Evolutionary conservation across 2,797 vertebrate species (phyloP), one percentile per base, ranked within the genome.

Genomic region (Spheniscus humboldti): DNA sequence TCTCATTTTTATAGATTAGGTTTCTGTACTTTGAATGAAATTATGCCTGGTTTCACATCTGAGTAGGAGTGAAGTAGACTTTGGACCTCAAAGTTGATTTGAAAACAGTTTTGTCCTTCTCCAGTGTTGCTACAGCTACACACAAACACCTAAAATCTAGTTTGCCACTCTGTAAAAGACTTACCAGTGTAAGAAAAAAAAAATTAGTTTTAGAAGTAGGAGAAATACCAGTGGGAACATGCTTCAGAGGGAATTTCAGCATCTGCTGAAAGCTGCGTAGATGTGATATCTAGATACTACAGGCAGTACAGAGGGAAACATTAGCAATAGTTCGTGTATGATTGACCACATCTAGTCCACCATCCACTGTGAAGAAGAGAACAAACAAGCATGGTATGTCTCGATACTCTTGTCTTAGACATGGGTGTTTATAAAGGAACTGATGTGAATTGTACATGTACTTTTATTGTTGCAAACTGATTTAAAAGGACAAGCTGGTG

Each of bases 401-500:
- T 31, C 1, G 1, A 41, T 55, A 41, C 7, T 17, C 12, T 27
- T 3, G 7, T 62, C 33, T 68, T 39, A 1, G 10, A 62, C 7
- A 4, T 5, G 1, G 3, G 0, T 16, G 11, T 7, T 55, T 35
- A 5, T 63, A 59, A 74, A 53, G 48, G n/a, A 72, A 22, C 33
- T 53, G 48, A 8, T 72, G 45, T 31, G 52, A n/a, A 4, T 28
- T 56, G 25, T 39, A 11, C 56, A 2, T 18, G 9, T 33, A 45
- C 37, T 67, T 52, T 8, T 27, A 13, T 18, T 84, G 53, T 59
- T 78, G 31, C 45, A 75, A 81, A 84, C 73, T 74, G 60, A 56
- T 88, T 90, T 74, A 83, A 77, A 88, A 91, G 60, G 75, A 73
- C 64, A 84, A 88, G 18, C 28, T 75, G 60, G 6, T 72, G 45